Base-by-base conservation (phyloP, 2,797 vertebrate genomes). In the Melanogrammus aeglefinus region DNA sequence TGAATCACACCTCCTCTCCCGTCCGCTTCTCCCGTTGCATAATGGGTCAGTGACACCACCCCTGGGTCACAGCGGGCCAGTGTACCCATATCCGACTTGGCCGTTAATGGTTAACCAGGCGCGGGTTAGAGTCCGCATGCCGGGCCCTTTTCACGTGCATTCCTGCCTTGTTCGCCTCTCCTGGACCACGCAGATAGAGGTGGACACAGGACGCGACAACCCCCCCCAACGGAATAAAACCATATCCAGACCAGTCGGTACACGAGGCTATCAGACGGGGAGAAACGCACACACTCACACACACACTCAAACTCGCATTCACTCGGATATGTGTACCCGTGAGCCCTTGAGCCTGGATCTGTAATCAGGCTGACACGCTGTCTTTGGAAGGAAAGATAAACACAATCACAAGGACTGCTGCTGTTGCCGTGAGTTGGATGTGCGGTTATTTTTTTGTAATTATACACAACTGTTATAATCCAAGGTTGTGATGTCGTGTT, bases 91-190 rank as follows among this genome's bases (percentile, higher is more conserved):
- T 81, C 82, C 44, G 35, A 79, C 71, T 72, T 76, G 51, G 35
- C 82, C 80, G 91, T 94, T 89, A 95, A 95, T 94, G 82, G 86
- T 93, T 95, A 94, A 93, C 93, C 72, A 10, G 72, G 76, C 9
- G 4, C 82, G 91, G 92, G 92, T 91, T 90, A 91, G 90, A 91
- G 94, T 95, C 90, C 91, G 77, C 81, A 84, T 41, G 1, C 80
- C 74, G 47, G 71, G 80, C 75, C 77, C 57, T 82, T 73, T 77
- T 87, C 80, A 78, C 12, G 2, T 86, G 77, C 82, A 83, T 85
- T 91, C 79, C 80, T 78, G 38, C 31, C 73, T 41, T 29, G 33
- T 57, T 70, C 51, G 73, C 63, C 33, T 75, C 29, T 57, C 44
- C 76, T 79, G 77, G 80, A 57, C 1, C 63, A 47, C 72, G 69